These are phyloP conservation scores for Onthophagus taurus DNA, from an alignment of 1,140 invertebrate genomes.

Conservation along the genomic window DNA sequence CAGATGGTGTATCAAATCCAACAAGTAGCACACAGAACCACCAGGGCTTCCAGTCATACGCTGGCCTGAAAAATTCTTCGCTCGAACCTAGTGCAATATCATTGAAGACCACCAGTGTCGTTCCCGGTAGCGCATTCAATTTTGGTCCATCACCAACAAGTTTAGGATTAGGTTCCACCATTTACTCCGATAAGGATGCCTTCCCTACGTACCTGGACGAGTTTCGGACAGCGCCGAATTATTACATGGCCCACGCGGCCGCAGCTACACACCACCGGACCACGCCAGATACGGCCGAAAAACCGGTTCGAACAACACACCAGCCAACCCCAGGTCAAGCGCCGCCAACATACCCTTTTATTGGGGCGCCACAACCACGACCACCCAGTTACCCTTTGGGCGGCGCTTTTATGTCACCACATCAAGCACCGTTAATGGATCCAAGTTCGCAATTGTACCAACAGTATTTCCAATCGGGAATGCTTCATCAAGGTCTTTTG, in stretches of 20 bases:
- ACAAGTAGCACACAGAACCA: neutral
- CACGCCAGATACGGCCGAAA: conserved; percentile 38
- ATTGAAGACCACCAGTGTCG: conserved; percentile 49
- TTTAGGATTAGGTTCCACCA: conserved; percentile 39
- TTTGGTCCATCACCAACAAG: conserved; percentile 49
- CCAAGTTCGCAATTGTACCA: conserved; percentile 54
- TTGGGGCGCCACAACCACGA: conserved; percentile 42
- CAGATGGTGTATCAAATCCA: conserved; percentile 18
- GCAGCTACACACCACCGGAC: conserved; percentile 38
- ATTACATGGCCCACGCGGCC: conserved; percentile 44
- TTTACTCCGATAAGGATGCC: conserved; percentile 47
- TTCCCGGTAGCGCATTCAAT: conserved; percentile 59
- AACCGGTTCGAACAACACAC: conserved; percentile 38
- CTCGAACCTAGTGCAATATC: conserved; percentile 46
- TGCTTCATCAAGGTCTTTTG: conserved; percentile 48
- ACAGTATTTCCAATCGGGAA: conserved; percentile 52
- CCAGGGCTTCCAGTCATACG: conserved; percentile 46
- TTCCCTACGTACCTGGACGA: conserved; percentile 53
- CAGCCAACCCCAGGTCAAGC: conserved; percentile 20
- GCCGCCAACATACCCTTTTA: conserved; percentile 40
- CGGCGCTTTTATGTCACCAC: conserved; percentile 39
- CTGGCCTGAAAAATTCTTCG: conserved; percentile 39
- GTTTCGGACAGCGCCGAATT: conserved; percentile 44
- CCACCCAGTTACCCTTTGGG: conserved; percentile 42
- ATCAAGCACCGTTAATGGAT: conserved; percentile 39